phyloP scores from a whole-genome alignment of 1,140 invertebrate species.

The Epicauta chinensis region DNA sequence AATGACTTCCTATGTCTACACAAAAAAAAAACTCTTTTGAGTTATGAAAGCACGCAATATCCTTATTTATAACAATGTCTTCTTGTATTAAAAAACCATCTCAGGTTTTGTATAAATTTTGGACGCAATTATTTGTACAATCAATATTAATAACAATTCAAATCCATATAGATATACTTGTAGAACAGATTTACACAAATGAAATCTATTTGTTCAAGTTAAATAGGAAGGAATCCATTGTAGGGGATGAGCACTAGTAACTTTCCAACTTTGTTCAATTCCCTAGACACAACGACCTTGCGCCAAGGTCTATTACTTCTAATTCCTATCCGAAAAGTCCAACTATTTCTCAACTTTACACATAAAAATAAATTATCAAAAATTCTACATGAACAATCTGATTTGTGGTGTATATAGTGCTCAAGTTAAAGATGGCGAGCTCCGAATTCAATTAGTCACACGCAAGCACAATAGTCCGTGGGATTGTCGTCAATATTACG shows the following conservation, averaged over 20 bases:
- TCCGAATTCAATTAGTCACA: conserved; percentile 27
- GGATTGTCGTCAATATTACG: neutral
- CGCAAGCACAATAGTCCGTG: conserved; percentile 16
- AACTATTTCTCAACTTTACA: neutral
- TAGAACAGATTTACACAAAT: conserved; percentile 22
- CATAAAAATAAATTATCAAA: neutral
- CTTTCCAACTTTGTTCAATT: conserved; percentile 18
- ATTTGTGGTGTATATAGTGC: neutral
- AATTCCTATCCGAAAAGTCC: conserved; percentile 27
- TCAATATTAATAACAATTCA: too few relatives aligned
- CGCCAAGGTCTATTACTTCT: conserved; percentile 28
- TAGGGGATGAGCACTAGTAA: conserved; percentile 18
- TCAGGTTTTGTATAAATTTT: too few relatives aligned
- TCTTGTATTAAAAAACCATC: too few relatives aligned
- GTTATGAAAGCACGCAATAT: conserved; percentile 25
- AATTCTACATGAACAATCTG: conserved; percentile 1
- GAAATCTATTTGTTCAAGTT: conserved; percentile 29
- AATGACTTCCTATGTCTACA: conserved; percentile 28
- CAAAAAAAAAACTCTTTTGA: conserved; percentile 20
- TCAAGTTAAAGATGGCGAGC: conserved; percentile 25
- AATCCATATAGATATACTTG: neutral
- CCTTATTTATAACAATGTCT: too few relatives aligned
- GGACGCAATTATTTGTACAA: too few relatives aligned
- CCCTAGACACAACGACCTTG: conserved; percentile 19
- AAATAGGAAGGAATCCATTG: conserved; percentile 30